Base-by-base conservation (phyloP, 1,140 invertebrate genomes). In the Sweltsa coloradensis region DNA sequence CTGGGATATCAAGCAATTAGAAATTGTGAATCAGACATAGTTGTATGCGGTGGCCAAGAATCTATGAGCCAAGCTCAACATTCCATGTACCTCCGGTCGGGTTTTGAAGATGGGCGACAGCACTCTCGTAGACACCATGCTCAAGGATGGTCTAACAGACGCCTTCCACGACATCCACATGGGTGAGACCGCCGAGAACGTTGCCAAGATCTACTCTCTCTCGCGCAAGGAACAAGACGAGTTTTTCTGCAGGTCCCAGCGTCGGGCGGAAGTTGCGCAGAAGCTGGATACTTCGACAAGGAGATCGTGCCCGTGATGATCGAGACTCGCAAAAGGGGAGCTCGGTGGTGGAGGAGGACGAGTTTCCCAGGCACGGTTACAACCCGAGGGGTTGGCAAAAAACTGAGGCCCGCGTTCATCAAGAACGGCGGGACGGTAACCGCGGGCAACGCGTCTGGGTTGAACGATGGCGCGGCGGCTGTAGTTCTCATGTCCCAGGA, bases 391-490 rank as follows among this genome's bases (percentile, higher is more conserved):
- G 57, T 51, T 7, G 62, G 88, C 34, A 54, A 66, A 29, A 81
- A 75, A 63, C 59, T 88, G 13, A 71, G 63, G 52, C 73, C 83
- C 4, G 70, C 58, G 34, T 88, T 88, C 65, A 57, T 71, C 26
- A 71, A 72, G 14, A 41, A 59, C 54, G 67, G 71, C 53, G 83
- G 82, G n/a, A 79, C 77, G 16, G 78, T 88, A 16, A 89, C 85
- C 16, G 69, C 85, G 29, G 85, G 83, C 40, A 89, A 88, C 70
- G 72, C 84, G 11, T 87, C 84, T 13, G 83, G 86, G 34, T 70
- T 91, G 27, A 90, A 89, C 64, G 89, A 93, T 66, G 88, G 89
- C 13, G 88, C 89, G 29, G 88, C 89, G 23, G 83, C 78, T 23
- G 65, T 92, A 5, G 66, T 91, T 34, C 56, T 93, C 11, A 79